Percentiles rank a stretch among this genome's conserved stretches.
Conservation (phyloP, 2,888 invertebrate species). For the Ornithoptera alexandrae region DNA sequence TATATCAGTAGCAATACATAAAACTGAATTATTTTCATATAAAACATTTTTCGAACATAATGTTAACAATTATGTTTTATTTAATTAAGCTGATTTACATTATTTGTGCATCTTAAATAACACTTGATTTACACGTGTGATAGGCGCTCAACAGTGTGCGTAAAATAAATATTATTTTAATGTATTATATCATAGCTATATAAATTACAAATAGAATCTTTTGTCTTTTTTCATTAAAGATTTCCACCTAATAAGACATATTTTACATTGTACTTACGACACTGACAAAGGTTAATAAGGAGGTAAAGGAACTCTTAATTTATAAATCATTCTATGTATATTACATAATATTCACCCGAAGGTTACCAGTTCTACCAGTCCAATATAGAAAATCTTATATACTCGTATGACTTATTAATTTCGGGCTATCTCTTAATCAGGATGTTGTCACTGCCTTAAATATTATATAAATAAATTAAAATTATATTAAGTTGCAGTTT, state of each 20-base stretch:
- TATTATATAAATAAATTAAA: neutral
- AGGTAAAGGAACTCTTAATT: neutral
- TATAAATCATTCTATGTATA: neutral
- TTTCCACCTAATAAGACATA: neutral
- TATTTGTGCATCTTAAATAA: constrained; percentile 10
- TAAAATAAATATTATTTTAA: neutral
- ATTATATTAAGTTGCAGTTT: neutral
- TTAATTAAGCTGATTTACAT: constrained; percentile 20
- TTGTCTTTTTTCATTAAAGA: neutral
- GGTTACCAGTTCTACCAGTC: neutral
- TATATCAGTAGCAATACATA: neutral
- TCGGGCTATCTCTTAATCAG: constrained; percentile 1
- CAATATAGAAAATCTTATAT: neutral
- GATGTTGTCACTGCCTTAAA: neutral
- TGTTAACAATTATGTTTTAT: constrained; percentile 23
- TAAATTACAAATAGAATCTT: neutral
- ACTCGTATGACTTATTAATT: neutral
- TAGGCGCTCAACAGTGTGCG: neutral
- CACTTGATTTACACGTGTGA: neutral
- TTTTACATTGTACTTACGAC: neutral
- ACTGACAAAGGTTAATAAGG: neutral
- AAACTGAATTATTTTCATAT: neutral
- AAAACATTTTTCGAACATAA: neutral
- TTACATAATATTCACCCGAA: neutral
- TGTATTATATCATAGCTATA: neutral